Conservation (phyloP, 1,140 invertebrate species). For the Ladona fulva region DNA sequence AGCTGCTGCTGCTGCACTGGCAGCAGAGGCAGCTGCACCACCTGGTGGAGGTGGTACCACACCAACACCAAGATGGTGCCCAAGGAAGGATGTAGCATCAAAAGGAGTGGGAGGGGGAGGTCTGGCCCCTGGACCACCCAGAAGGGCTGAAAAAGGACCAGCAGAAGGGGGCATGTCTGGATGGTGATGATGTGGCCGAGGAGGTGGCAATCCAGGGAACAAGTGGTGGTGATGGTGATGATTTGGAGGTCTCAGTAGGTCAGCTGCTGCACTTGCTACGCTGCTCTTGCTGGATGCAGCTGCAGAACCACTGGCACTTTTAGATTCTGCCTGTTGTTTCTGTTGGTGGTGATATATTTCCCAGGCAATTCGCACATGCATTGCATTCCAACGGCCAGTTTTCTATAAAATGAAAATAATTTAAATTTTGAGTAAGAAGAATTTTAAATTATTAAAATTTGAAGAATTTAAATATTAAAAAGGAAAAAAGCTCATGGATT, state of each 20-base stretch:
- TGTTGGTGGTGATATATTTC: constrained; percentile 94
- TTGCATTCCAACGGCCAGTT: constrained; percentile 94
- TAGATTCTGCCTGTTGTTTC: constrained; percentile 57
- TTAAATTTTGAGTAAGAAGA: not conserved
- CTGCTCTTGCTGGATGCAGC: constrained; percentile 25
- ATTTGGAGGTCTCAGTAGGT: constrained; percentile 54
- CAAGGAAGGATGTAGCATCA: not conserved
- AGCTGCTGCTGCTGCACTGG: constrained; percentile 29
- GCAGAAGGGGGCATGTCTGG: not conserved
- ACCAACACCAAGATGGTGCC: constrained; percentile 30
- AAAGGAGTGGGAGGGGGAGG: not conserved
- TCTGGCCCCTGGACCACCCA: not conserved
- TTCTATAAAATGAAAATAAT: constrained; percentile 54
- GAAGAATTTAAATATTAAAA: too few relatives aligned
- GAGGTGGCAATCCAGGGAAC: constrained; percentile 35
- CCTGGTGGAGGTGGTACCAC: constrained; percentile 42
- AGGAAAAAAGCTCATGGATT: too few relatives aligned
- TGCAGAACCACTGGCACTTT: constrained; percentile 36
- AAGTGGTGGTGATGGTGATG: constrained; percentile 33
- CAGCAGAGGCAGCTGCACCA: constrained; percentile 38
- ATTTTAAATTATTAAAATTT: too few relatives aligned
- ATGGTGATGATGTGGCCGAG: constrained; percentile 16
- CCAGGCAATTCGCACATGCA: constrained; percentile 95
- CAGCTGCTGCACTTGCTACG: constrained; percentile 29
- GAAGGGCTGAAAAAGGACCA: not conserved